phyloP scores from a whole-genome alignment of 2,888 invertebrate species.

The Drosophila nigricruria region DNA sequence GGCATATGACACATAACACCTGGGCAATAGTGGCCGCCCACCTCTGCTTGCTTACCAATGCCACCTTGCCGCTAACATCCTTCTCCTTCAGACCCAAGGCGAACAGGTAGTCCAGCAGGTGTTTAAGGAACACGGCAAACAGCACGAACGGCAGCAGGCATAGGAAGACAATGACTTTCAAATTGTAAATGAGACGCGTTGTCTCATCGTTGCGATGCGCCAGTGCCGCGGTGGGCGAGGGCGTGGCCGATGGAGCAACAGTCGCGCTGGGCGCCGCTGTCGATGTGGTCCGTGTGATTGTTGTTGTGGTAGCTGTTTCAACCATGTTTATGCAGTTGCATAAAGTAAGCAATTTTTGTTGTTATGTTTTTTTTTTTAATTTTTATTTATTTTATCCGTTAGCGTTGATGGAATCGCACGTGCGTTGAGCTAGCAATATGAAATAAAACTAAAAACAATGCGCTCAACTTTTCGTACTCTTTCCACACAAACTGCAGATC shows the following conservation, averaged over 20 bases:
- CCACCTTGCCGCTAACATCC: slow-evolving; percentile 84
- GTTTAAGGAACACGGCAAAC: slow-evolving; percentile 82
- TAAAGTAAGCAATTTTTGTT: slow-evolving; percentile 6
- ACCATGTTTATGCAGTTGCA: slow-evolving; percentile 67
- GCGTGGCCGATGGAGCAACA: slow-evolving; percentile 39
- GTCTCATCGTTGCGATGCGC: slow-evolving; percentile 78
- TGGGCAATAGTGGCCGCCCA: not conserved
- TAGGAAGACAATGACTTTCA: slow-evolving; percentile 79
- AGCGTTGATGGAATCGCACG: slow-evolving; percentile 33
- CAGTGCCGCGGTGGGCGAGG: slow-evolving; percentile 43
- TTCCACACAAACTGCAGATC: slow-evolving; percentile 59
- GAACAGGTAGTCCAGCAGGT: slow-evolving; percentile 83
- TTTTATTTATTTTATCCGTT: slow-evolving; percentile 11
- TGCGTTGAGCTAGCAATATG: slow-evolving; percentile 51
- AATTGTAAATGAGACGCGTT: slow-evolving; percentile 79
- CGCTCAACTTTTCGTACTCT: slow-evolving; percentile 49
- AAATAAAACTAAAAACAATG: slow-evolving; percentile 48
- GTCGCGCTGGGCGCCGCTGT: slow-evolving; percentile 35
- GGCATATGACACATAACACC: not conserved
- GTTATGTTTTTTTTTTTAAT: not conserved
- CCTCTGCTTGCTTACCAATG: slow-evolving; percentile 81
- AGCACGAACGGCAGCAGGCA: slow-evolving; percentile 82
- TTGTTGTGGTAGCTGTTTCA: slow-evolving; percentile 77
- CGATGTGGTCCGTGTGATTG: slow-evolving; percentile 73
- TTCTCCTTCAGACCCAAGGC: slow-evolving; percentile 80